Base-by-base conservation (phyloP, 2,113 vertebrate genomes). In the Ptyas mucosa region DNA sequence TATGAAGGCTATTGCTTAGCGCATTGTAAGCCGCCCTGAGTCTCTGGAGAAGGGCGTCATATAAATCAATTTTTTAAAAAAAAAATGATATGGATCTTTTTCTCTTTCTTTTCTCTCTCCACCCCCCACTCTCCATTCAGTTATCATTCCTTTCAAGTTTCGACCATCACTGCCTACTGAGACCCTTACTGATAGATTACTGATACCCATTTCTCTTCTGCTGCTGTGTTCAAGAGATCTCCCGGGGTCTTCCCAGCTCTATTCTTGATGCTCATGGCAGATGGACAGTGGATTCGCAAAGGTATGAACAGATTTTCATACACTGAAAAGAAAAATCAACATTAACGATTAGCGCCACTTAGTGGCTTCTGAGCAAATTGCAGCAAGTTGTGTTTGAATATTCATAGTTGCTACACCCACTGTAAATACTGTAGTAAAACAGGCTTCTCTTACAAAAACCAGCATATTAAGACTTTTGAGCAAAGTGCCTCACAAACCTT, bases 221-320 rank as follows among this genome's bases (percentile, higher is more conserved):
- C 94, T 94, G 34, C 18, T 96, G 96, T 39, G 34, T 96, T 94
- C 85, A 98, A 97, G 92, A 98, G 96, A 10, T 98, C 98, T 29
- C 96, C 93, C 0, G 98, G 98, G 2, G 98, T 98, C 93, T 98
- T 96, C 87, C 98, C 98, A 8, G 98, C 97, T 85, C 92, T 97
- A 91, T 98, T 99, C 2, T 97, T 91, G 46, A 95, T 93, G 1
- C 94, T 96, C 97, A 98, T 96, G 34, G 98, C 98, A 5, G 97
- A 96, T 0, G 98, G 98, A 88, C 98, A 98, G 89, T 92, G 94
- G 12, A 95, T 97, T 81, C 90, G 95, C 21, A 98, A 95, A 1
- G 98, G 98, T 46, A 98, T 96, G 34, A 99, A 98, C 91, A 99
- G 96, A 91, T 98, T 98, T 3, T 97, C 96, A 85, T 97, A 98